phyloP scores from a whole-genome alignment of 1,140 invertebrate species.

The Cyrtorhinus lividipennis region DNA sequence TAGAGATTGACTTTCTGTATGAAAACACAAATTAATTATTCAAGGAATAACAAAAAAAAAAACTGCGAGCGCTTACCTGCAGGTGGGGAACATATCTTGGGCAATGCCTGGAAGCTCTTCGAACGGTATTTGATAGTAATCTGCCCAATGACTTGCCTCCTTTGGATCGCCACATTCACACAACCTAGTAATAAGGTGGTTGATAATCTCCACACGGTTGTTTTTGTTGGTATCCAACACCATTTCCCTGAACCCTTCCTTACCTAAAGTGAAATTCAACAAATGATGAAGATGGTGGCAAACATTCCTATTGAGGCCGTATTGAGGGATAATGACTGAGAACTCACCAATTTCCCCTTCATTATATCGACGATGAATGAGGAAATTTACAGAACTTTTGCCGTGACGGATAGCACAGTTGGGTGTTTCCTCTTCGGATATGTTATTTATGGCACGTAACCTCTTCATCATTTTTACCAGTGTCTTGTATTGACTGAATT shows the following conservation, averaged over 20 bases:
- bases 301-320: too few relatives aligned
- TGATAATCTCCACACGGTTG: slow-evolving; percentile 35
- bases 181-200: slow-evolving; percentile 37
- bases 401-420: slow-evolving; percentile 46
- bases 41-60: too few relatives aligned
- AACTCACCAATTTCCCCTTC: slow-evolving; percentile 14
- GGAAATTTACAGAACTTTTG: slow-evolving; percentile 46
- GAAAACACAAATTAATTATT: too few relatives aligned
- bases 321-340: too few relatives aligned
- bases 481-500: slow-evolving; percentile 41
- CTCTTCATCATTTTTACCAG: slow-evolving; percentile 34
- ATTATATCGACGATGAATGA: slow-evolving; percentile 30
- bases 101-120: slow-evolving; percentile 33
- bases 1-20: too few relatives aligned
- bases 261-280: slow-evolving; percentile 28
- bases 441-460: slow-evolving; percentile 42
- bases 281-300: too few relatives aligned
- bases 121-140: slow-evolving; percentile 38
- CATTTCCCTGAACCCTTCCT: slow-evolving; percentile 49
- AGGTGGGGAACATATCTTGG: slow-evolving; percentile 58
- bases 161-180: slow-evolving; percentile 35
- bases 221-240: slow-evolving; percentile 42
- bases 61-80: too few relatives aligned
- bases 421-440: slow-evolving; percentile 42
- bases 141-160: slow-evolving; percentile 46